Evolutionary conservation across 2,888 invertebrate genomes (phyloP).

Genomic region (Cataglyphis altisquamis): DNA sequence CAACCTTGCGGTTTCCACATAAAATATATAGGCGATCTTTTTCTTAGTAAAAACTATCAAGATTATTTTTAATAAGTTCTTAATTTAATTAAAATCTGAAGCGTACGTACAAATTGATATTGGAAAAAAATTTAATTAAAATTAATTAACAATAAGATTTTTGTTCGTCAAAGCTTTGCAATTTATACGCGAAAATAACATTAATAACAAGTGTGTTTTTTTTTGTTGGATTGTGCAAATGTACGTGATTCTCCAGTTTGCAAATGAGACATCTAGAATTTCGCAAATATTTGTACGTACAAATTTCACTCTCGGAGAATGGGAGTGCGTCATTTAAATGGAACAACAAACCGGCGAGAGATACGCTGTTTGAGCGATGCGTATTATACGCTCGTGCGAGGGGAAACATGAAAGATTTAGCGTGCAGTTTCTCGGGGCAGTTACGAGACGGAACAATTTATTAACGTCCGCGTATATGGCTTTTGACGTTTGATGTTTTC

Average conservation of each 20-base stretch:
- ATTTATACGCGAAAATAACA: neutral
- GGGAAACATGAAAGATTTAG: conserved; percentile 32
- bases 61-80: neutral
- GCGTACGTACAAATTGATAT: neutral
- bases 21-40: neutral
- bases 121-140: conserved; percentile 1
- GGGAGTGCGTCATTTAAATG: neutral
- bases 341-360: conserved; percentile 20
- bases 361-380: conserved; percentile 13
- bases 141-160: conserved; percentile 9
- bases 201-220: neutral
- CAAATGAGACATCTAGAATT: conserved; percentile 39
- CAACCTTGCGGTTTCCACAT: neutral
- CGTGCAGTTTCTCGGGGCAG: neutral
- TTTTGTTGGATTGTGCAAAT: neutral
- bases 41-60: neutral
- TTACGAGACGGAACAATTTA: conserved; percentile 39
- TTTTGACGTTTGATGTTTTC: conserved; percentile 1
- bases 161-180: neutral
- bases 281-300: conserved; percentile 37
- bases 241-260: neutral
- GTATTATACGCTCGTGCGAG: neutral
- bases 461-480: neutral
- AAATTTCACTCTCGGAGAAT: conserved; percentile 27
- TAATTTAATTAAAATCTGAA: neutral